Evolutionary conservation across 2,888 invertebrate species (phyloP), one percentile per base, ranked within the genome.

Genomic region (Cremastinae sp.): DNA sequence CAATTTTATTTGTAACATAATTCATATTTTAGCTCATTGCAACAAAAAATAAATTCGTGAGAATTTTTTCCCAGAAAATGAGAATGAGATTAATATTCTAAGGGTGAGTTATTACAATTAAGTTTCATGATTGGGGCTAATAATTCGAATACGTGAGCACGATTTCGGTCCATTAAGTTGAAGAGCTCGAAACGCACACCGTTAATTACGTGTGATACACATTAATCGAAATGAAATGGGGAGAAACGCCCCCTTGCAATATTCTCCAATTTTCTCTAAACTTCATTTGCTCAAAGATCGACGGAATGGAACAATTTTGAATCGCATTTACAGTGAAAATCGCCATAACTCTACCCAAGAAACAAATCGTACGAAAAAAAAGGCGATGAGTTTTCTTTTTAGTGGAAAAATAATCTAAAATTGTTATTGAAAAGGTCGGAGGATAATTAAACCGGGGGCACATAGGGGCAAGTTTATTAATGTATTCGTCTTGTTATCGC

Each of bases 141-240:
- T 88, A 88, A 87, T 88, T 87, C 84, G 84, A 84, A 85, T 85
- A 84, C 86, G 84, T 84, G 83, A 75, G 78, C 68, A 61, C 75
- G 73, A 69, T 75, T 73, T 66, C 38, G 45, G 53, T 61, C 59
- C 36, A 73, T 66, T 73, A 36, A 28, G 47, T 54, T 8, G 16
- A 5, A n/a, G 36, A 54, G 14, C 45, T 53, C 12, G 14, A 12
- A 20, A 47, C 49, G 14, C 41, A 9, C 22, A 51, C 1, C 14
- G 14, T 5, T 28, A 18, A 38, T 51, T 36, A 18, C n/a, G n/a
- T 28, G 51, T 18, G 58, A 66, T 65, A 61, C 14, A 58, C 47
- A 10, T 66, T 61, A n/a, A 51, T 28, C 36, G 41, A 59, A 34
- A 65, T 66, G 12, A 53, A 54, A 59, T 14, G 14, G 49, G 14